Evolutionary conservation across 2,113 vertebrate species (phyloP).

Genomic region (Dicrurus megarhynchus): DNA sequence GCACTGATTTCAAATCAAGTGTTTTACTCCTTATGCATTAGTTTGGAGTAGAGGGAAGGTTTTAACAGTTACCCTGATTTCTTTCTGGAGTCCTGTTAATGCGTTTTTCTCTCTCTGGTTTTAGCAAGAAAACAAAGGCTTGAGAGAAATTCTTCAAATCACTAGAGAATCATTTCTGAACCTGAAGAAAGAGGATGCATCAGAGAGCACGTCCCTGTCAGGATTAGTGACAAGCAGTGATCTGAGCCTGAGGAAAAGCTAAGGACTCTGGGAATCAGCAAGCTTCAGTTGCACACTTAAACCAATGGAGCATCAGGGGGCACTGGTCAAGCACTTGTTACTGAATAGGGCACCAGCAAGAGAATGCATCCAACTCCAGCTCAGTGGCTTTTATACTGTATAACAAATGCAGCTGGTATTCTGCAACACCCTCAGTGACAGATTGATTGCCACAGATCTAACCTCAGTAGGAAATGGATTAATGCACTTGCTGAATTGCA

Average conservation of each 20-base stretch:
- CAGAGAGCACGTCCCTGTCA: slow-evolving; percentile 87
- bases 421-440: neutral
- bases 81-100: neutral
- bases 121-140: slow-evolving; percentile 88
- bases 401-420: slow-evolving; percentile 4
- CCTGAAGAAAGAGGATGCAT: slow-evolving; percentile 85
- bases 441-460: slow-evolving; percentile 21
- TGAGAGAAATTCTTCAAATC: slow-evolving; percentile 94
- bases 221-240: slow-evolving; percentile 86
- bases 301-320: slow-evolving; percentile 26
- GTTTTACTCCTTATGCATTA: neutral
- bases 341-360: slow-evolving; percentile 50
- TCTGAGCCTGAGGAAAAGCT: slow-evolving; percentile 89
- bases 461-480: slow-evolving; percentile 16
- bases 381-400: neutral
- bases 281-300: slow-evolving; percentile 27
- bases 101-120: slow-evolving; percentile 21
- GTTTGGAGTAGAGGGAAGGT: neutral
- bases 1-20: neutral
- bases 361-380: neutral
- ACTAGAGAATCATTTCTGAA: slow-evolving; percentile 92
- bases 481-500: neutral
- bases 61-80: neutral
- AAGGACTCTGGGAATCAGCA: slow-evolving; percentile 32
- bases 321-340: slow-evolving; percentile 41